Base-by-base conservation (phyloP, 1,140 invertebrate genomes). In the Anastrepha obliqua region DNA sequence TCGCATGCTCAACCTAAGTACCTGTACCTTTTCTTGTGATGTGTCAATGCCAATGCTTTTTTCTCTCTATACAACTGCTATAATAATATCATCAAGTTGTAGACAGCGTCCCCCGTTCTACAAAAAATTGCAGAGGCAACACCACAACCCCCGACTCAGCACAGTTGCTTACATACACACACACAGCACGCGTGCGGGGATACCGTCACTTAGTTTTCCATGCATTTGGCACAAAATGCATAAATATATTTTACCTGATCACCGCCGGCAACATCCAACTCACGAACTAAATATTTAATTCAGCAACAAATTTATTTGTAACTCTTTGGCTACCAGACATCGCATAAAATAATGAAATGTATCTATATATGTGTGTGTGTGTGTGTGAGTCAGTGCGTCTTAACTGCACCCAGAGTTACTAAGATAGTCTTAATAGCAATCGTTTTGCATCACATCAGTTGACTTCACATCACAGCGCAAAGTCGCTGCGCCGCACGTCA, bases 231-330 rank as follows among this genome's bases (percentile, higher is more conserved):
- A 81, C 17, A 13, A 81, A 17, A 55, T 29, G 15, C 47, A 51
- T 55, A n/a, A n/a, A 11, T 55, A 81, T 42, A 9, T 55, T 81
- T n/a, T 17, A 81, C 11, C 8, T n/a, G 47, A 81, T 81, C 47
- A 42, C 74, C 74, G 17, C 47, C 47, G 51, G 74, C 74, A 81
- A 55, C 47, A 15, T 9, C 8, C 74, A 58, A 81, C n/a, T 17
- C 47, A 81, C 39, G 70, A 47, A 74, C 70, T 20, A 81, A 51
- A 81, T 81, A 81, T 81, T 81, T 81, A 81, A 81, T 81, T 58
- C 47, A 55, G 17, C 74, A 81, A 81, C 74, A 81, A 81, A 81
- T 55, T 81, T n/a, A 81, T 81, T 81, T 81, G 74, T 15, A 81
- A 51, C 74, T 55, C 51, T 5, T 13, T 51, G 74, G 3, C 74